Evolutionary conservation across 2,888 invertebrate species (phyloP), one percentile per base, ranked within the genome.

Genomic region (Diploptera punctata): DNA sequence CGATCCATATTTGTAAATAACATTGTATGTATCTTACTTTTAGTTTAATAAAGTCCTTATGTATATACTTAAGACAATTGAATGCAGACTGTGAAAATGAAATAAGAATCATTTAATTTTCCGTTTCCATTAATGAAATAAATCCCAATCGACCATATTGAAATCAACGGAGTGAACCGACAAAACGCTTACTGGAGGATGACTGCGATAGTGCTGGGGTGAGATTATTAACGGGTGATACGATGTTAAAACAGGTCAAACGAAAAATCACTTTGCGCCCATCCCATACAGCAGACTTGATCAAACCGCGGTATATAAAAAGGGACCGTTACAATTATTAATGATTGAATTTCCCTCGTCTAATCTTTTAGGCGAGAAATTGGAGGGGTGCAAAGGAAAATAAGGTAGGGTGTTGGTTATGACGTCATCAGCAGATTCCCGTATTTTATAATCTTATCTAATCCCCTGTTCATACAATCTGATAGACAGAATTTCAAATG

Each of bases 401-500:
- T n/a, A n/a, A 19, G 44, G 47, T 24, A 19, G 70, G 47, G n/a
- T n/a, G 70, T 18, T 3, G 9, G 33, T 3, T 18, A 47, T 72
- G 72, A 72, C 72, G 72, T 71, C 72, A 72, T 44, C 47, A 21
- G 29, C 57, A 43, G 57, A 60, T 26, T 67, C 49, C 18, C 44
- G 68, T 60, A 60, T 72, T 72, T 72, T 72, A 65, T 65, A 72
- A 72, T 60, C 72, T 57, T 18, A 47, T 26, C 70, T 65, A 70
- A 65, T 70, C 62, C 65, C 65, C n/a, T 18, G 31, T 60, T 61
- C 52, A n/a, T n/a, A 52, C 21, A 52, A 52, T 19, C 21, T 13
- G 4, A 19, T 3, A 24, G 24, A 21, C 24, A 52, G 24, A 52
- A 52, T 52, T 49, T 52, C 52, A 52, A 47, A 57, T 31, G 57